Evolutionary conservation across 1,140 invertebrate genomes (phyloP).

Genomic region (Drosophila ohnishii): DNA sequence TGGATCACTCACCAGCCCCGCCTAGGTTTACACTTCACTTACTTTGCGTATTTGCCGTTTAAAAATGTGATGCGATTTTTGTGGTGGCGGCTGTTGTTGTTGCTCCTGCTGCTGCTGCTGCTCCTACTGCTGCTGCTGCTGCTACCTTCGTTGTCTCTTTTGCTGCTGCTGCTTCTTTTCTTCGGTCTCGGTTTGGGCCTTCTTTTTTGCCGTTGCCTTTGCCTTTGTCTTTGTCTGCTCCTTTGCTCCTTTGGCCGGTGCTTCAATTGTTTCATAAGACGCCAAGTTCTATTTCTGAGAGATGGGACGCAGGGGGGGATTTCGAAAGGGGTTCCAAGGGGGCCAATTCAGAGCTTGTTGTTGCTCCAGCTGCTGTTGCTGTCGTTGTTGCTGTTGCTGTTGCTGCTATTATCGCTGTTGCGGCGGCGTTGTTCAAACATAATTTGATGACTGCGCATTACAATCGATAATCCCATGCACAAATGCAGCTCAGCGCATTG

Average conservation of each 20-base stretch:
- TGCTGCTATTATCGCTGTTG: conserved; percentile 48
- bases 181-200: conserved; percentile 22
- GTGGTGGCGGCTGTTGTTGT: conserved; percentile 42
- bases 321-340: conserved; percentile 24
- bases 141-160: conserved; percentile 28
- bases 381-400: conserved; percentile 24
- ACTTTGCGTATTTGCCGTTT: conserved; percentile 77
- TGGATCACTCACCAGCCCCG: neutral
- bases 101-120: conserved; percentile 16
- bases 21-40: conserved; percentile 58
- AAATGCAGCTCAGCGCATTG: conserved; percentile 73
- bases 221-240: conserved; percentile 40
- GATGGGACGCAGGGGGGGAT: conserved; percentile 3
- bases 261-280: conserved; percentile 80
- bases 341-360: conserved; percentile 61
- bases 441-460: conserved; percentile 79
- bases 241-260: conserved; percentile 58
- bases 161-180: conserved; percentile 13
- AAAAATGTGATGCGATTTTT: conserved; percentile 73
- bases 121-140: conserved; percentile 18
- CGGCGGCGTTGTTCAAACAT: conserved; percentile 53
- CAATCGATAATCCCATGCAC: conserved; percentile 79
- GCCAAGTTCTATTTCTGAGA: conserved; percentile 18
- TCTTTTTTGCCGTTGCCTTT: conserved; percentile 20
- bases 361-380: conserved; percentile 43